Percentiles rank a stretch among this genome's conserved stretches.
Conservation (phyloP, 1,140 invertebrate genomes). For the Hestina assimilis region DNA sequence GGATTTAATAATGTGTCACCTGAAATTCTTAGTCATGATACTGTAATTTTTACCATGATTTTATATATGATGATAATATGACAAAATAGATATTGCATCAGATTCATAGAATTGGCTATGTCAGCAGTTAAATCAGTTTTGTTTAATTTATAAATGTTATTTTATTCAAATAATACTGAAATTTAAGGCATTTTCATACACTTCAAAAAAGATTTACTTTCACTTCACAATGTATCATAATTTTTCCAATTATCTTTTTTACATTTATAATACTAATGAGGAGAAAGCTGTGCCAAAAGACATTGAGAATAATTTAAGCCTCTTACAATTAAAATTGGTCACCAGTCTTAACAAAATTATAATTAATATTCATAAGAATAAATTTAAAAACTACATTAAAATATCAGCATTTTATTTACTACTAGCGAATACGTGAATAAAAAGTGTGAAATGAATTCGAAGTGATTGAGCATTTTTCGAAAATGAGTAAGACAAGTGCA, state of each 20-base stretch:
- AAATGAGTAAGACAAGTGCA: conserved; percentile 6
- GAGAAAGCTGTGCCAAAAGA: conserved; percentile 8
- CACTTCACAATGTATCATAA: not conserved
- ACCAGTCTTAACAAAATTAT: not conserved
- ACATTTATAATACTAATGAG: not conserved
- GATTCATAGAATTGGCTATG: too few relatives aligned
- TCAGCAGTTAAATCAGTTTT: too few relatives aligned
- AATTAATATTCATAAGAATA: conserved; percentile 4
- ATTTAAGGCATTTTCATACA: not conserved
- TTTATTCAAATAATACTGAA: not conserved
- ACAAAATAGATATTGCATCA: too few relatives aligned
- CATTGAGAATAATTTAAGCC: conserved; percentile 1
- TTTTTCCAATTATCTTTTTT: not conserved
- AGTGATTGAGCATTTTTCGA: not conserved
- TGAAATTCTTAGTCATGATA: too few relatives aligned
- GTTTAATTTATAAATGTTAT: too few relatives aligned
- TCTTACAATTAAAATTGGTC: conserved; percentile 1
- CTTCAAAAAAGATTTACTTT: not conserved
- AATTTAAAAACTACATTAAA: not conserved
- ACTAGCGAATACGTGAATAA: not conserved
- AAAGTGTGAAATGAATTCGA: not conserved
- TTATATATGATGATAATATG: too few relatives aligned
- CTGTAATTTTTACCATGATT: too few relatives aligned
- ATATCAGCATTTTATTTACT: not conserved
- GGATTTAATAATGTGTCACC: too few relatives aligned